Evolutionary conservation across 30 jellyfish, hydroid and myxozoan genomes (phyloP), one percentile per base, ranked within the genome.

Genomic region (Hydractinia symbiolongicarpus): DNA sequence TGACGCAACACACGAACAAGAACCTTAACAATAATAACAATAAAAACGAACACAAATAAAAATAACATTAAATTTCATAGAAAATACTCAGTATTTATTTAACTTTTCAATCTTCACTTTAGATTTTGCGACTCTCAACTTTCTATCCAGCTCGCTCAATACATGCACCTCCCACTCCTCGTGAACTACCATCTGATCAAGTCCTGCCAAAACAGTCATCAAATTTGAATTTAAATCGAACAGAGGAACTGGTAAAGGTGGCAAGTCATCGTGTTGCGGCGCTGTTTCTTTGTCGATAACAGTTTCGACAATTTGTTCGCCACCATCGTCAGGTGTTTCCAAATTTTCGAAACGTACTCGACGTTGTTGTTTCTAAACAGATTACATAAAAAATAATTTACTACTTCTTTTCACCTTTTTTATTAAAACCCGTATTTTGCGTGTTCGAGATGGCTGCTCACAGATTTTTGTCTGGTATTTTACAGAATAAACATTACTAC

Each of bases 161-260:
- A 64, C 74, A 44, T 64, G 17, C 7, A 6, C 83, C 13, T 74
- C 83, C 68, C 67, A 74, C 15, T 17, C 67, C 14, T 74, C 83
- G 14, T 74, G 40, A 10, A 50, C 66, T 54, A 74, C 50, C 83
- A 74, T 74, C 54, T 74, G 62, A 50, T 74, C 83, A 53, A 74
- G 68, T 8, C 61, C 83, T 4, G 83, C 66, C 19, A 74, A 58
- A 16, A 74, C 7, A 5, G 66, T 50, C 15, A 55, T 74, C 8
- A 74, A 74, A n/a, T 74, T 74, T 4, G 83, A 74, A 51, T 74
- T 40, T 5, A 74, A 67, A 74, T 74, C 83, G 67, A 74, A 74
- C 66, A 58, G 5, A 4, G 51, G 62, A 44, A 8, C 51, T 13
- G 83, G 83, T 1, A 74, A 74, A 0, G 83, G 68, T 21, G 83